Evolutionary conservation across 2,797 vertebrate genomes (phyloP), one percentile per base, ranked within the genome.

Genomic region (Australoheros facetus): DNA sequence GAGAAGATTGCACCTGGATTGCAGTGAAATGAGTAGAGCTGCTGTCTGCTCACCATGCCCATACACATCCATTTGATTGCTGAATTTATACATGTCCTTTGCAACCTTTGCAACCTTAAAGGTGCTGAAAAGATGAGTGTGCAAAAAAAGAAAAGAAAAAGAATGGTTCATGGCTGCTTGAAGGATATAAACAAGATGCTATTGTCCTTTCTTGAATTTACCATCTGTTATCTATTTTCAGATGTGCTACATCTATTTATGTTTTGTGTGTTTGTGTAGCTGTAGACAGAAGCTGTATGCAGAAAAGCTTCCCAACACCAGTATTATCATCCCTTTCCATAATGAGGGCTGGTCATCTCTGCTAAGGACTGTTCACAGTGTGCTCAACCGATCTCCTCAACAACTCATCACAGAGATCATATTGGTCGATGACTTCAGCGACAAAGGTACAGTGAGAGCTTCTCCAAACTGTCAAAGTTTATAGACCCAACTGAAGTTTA

Each of bases 291-390:
- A 97, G 88, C 93, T 96, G 86, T 99, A 99, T 74, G 82, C 94
- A 26, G 96, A 97, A 89, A 96, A 94, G 56, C 97, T 99, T 1
- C 98, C 98, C 3, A 98, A 97, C 95, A 98, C 98, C 85, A 99
- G 97, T 42, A 92, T 99, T 94, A 98, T 99, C 87, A 98, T 99
- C 89, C 98, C 98, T 0, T 99, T 99, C 95, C 98, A 99, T 82
- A 99, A 99, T 0, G 98, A 99, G 78, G 98, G 98, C 74, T 99
- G 98, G 98, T 99, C 98, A 1, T 98, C 98, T 0, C 96, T 99
- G 57, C 96, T 99, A 10, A 96, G 98, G 74, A 99, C 98, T 0
- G 96, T 99, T 3, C 98, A 99, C 96, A 99, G 98, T 19, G 92
- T 99, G 30, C 95, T 99, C 37, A 98, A 97, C 94, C 98, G 98